Evolutionary conservation across 2,797 vertebrate species (phyloP), one percentile per base, ranked within the genome.

Genomic region (Sphaeramia orbicularis): DNA sequence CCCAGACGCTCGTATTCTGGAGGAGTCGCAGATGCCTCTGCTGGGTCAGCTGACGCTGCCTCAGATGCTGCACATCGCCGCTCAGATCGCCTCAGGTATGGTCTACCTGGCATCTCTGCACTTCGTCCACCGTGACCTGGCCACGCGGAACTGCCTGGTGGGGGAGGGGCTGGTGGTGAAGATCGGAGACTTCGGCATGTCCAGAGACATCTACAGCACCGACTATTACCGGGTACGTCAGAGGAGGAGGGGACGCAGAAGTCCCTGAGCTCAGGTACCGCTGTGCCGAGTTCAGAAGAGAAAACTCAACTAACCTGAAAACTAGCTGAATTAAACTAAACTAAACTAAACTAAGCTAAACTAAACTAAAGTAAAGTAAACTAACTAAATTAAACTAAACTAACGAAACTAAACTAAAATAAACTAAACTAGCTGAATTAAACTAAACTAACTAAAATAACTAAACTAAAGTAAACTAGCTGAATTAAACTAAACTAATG

Each of bases 111-210:
- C 97, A 0, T 96, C 97, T 0, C 94, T 98, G 41, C 97, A 99
- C 92, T 98, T 99, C 0, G 97, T 99, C 54, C 97, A 99, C 88
- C 93, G 97, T 0, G 97, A 99, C 87, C 85, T 99, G 84, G 97
- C 97, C 32, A 99, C 97, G 0, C 95, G 97, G 45, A 99, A 99
- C 94, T 99, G 97, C 55, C 93, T 99, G 87, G 97, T 99, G 69
- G 97, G 97, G 0, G 95, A 96, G 8, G 93, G 94, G 3, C 87
- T 98, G 52, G 95, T 98, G 85, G 97, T 99, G 66, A 99, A 99
- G 80, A 99, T 99, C 0, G 97, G 97, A 6, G 97, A 99, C 73
- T 99, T 99, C 0, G 97, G 97, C 38, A 99, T 99, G 97, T 98
- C 97, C 57, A 80, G 97, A 8, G 97, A 99, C 63, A 97, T 99